Evolutionary conservation across 2,797 vertebrate species (phyloP), one percentile per base, ranked within the genome.

Genomic region (Limnodromus scolopaceus): DNA sequence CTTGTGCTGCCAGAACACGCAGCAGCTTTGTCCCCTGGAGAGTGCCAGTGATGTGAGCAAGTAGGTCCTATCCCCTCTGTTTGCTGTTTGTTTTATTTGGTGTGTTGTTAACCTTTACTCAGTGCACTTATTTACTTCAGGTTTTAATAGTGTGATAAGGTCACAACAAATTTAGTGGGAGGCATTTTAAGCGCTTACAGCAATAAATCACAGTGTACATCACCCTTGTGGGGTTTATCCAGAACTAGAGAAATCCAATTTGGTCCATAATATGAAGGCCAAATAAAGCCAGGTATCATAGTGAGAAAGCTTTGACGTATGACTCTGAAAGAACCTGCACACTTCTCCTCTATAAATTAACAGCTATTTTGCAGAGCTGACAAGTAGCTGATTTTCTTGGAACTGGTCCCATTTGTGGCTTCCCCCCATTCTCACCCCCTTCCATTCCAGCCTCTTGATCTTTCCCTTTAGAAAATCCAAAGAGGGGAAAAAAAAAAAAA

Each of bases 221-320:
- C 7, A 30, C 72, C 85, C 81, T 61, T 91, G 58, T 77, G 90
- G 4, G 13, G 92, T 79, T 97, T 94, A 88, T 92, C 93, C 90
- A 84, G 95, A 95, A 97, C 93, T 75, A 89, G 66, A 86, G 92
- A 96, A 97, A 98, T 97, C 97, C 97, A 97, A 95, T 98, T 98
- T 97, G 96, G 96, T 92, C 89, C 94, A 32, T 81, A 57, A 64
- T 69, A 89, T 53, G 91, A 96, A 97, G 94, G 96, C 96, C 96
- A 97, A 97, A 91, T 81, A 48, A 70, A 84, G 91, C 39, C 91
- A 93, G 89, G 94, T 96, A 92, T 92, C 60, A 55, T 25, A 38
- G 34, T 77, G 89, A 89, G 93, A 96, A 87, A 87, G 85, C 86
- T 95, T 96, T 97, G 97, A 98, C 71, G 2, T 97, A 97, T 97